phyloP scores from a whole-genome alignment of 2,888 invertebrate species.

The Spilosoma lubricipeda region DNA sequence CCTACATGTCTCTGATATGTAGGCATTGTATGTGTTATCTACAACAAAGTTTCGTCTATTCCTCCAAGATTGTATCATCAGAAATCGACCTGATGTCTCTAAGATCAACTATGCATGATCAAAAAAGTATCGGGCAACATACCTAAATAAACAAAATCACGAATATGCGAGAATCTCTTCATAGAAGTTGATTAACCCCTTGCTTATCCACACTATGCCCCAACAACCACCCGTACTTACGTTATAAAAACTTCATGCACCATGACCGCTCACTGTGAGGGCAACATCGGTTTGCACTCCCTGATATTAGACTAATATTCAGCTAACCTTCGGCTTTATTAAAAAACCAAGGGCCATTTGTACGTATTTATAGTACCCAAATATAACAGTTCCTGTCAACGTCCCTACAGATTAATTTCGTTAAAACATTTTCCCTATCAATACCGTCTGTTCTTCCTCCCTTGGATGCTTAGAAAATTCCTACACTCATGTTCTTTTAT shows the following conservation, averaged over 20 bases:
- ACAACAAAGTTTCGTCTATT: too few relatives aligned
- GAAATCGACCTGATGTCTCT: too few relatives aligned
- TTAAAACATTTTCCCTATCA: conserved; percentile 75
- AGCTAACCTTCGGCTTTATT: conserved; percentile 82
- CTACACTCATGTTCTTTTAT: conserved; percentile 53
- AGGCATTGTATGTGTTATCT: too few relatives aligned
- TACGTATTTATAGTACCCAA: conserved; percentile 80
- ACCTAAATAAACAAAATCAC: too few relatives aligned
- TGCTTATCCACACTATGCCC: conserved; percentile 54
- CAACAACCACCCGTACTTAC: conserved; percentile 59
- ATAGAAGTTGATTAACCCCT: not conserved
- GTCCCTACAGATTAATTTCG: conserved; percentile 82
- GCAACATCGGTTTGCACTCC: conserved; percentile 85
- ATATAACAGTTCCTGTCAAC: conserved; percentile 75
- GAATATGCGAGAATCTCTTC: not conserved
- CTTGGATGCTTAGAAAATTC: conserved; percentile 43
- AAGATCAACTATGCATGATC: too few relatives aligned
- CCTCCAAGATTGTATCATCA: too few relatives aligned
- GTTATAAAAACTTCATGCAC: conserved; percentile 70
- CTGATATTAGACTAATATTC: conserved; percentile 84
- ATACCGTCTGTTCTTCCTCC: conserved; percentile 38
- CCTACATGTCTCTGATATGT: too few relatives aligned
- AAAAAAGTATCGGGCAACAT: too few relatives aligned
- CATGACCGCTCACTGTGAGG: conserved; percentile 68
- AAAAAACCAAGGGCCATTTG: conserved; percentile 85